Base-by-base conservation (phyloP, 2,888 invertebrate species). In the Aphidius colemani region DNA sequence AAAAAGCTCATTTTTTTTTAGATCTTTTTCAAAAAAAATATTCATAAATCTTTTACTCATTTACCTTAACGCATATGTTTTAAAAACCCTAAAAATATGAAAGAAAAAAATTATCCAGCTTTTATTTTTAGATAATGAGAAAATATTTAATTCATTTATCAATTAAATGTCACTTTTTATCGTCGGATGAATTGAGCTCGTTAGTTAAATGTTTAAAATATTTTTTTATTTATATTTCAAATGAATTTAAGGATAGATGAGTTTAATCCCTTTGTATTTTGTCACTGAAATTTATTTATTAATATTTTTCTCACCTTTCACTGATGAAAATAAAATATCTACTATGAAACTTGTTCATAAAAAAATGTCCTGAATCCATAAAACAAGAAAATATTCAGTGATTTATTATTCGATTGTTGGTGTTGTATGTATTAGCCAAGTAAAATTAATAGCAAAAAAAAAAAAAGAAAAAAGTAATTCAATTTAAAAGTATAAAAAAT, bases 401-500 rank as follows among this genome's bases (percentile, higher is more conserved):
- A 18, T 18, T 18, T 18, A 18, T 18, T 18, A 2, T 18, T 18
- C 2, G 13, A 18, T 18, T 18, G 13, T 18, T 18, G 13, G 2
- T 18, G 13, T 18, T 18, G 13, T 1, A 1, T 18, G 13, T 18
- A 18, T 18, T 18, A 18, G 13, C 13, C 13, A 18, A 18, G 13
- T 18, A 18, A 18, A 18, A 18, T 18, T 18, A 79, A 76, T 77
- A 73, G 73, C 71, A 74, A 18, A 18, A 18, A n/a, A n/a, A n/a
- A n/a, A n/a, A n/a, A n/a, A n/a, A n/a, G n/a, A n/a, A n/a, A n/a
- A 76, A 78, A 78, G 78, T 78, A 77, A 79, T 80, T 79, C 76
- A 76, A 80, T 80, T 79, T 78, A 73, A 79, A 80, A 78, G 78
- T 80, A 77, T 78, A 80, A 80, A 80, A 78, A 78, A 30, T 30